phyloP scores from a whole-genome alignment of 2,113 vertebrate species.

The Nannospalax galili region DNA sequence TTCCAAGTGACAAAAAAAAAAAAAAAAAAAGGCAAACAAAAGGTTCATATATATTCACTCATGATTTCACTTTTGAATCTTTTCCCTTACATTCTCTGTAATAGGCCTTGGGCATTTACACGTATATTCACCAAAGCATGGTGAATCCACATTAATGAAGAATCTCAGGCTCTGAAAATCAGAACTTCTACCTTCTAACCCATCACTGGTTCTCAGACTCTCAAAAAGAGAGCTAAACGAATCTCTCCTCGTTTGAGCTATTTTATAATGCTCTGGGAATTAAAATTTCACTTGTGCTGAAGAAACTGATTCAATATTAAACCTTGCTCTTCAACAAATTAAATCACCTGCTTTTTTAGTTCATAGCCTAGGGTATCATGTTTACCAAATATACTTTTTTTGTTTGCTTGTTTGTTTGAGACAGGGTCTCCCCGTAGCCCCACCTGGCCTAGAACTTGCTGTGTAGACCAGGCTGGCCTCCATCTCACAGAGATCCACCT shows the following conservation, averaged over 20 bases:
- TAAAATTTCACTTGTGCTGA: slow-evolving; percentile 4
- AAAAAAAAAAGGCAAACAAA: not conserved
- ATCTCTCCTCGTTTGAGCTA: not conserved
- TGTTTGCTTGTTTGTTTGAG: no score
- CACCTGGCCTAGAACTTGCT: no score
- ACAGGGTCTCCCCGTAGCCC: no score
- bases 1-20: no score
- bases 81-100: not conserved
- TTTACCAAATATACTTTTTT: slow-evolving; percentile 6
- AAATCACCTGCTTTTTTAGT: not conserved
- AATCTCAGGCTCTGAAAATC: not conserved
- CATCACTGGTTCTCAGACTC: not conserved
- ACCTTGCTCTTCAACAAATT: not conserved
- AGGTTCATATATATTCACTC: not conserved
- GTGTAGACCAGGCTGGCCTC: no score
- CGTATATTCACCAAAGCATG: not conserved
- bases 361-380: not conserved
- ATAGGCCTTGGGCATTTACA: not conserved
- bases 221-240: slow-evolving; percentile 20
- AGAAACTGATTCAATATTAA: slow-evolving; percentile 26
- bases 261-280: slow-evolving; percentile 28
- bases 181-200: not conserved
- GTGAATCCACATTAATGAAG: not conserved
- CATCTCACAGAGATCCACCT: no score
- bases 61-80: not conserved